Conservation (phyloP, 2,888 invertebrate genomes). For the Zonitis immaculata region DNA sequence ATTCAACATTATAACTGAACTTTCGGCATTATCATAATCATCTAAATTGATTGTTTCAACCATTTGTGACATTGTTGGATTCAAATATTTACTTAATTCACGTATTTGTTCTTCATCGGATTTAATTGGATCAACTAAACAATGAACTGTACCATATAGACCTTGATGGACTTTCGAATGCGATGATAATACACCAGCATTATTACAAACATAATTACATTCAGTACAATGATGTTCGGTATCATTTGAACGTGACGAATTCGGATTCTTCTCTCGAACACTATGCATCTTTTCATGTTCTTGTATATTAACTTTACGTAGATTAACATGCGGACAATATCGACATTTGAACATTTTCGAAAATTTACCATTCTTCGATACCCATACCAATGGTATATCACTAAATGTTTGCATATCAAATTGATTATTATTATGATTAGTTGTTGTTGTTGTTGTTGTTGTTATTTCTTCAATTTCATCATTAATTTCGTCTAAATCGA, state of each 20-base stretch:
- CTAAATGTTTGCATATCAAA: slow-evolving; percentile 51
- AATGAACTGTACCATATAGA: slow-evolving; percentile 65
- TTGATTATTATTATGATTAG: slow-evolving; percentile 17
- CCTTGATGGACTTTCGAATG: slow-evolving; percentile 74
- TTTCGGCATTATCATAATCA: slow-evolving; percentile 22
- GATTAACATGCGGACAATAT: slow-evolving; percentile 78
- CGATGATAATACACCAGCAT: slow-evolving; percentile 63
- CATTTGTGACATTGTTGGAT: slow-evolving; percentile 10
- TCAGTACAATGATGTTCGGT: slow-evolving; percentile 66
- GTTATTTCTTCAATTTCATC: slow-evolving; percentile 42
- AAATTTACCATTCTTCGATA: slow-evolving; percentile 65
- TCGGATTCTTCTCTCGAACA: slow-evolving; percentile 42
- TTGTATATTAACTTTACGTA: slow-evolving; percentile 72
- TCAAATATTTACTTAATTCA: slow-evolving; percentile 43
- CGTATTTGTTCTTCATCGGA: slow-evolving; percentile 64
- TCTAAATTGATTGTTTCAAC: slow-evolving; percentile 25
- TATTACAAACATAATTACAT: slow-evolving; percentile 75
- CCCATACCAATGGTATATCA: slow-evolving; percentile 72
- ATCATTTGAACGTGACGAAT: slow-evolving; percentile 43
- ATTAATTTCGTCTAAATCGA: slow-evolving; percentile 39
- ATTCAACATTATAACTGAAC: slow-evolving; percentile 20
- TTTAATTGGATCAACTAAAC: slow-evolving; percentile 61
- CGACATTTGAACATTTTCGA: slow-evolving; percentile 82
- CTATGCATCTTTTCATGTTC: slow-evolving; percentile 81
- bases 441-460: slow-evolving; percentile 8